These are phyloP conservation scores for Mungos mungo DNA, from an alignment of 2,113 vertebrate genomes.

Conservation along the genomic window DNA sequence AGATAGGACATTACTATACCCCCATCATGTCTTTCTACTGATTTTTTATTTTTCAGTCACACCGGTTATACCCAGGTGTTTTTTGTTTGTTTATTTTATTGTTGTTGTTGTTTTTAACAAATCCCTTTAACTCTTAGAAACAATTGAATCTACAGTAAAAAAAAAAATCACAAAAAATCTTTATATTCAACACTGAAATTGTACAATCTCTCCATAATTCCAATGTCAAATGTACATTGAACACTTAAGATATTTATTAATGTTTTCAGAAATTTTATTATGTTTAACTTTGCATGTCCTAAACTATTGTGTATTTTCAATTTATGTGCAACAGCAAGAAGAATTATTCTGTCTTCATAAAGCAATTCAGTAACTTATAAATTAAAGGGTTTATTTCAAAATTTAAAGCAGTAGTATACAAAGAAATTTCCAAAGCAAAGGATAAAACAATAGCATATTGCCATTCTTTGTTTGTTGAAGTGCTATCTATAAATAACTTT, in stretches of 20 bases:
- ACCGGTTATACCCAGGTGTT: not conserved
- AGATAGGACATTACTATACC: not conserved
- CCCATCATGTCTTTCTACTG: not conserved
- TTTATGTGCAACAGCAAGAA: not conserved
- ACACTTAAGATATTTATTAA: conserved; percentile 3
- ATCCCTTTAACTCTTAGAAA: conserved; percentile 22
- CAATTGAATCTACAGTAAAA: conserved; percentile 24
- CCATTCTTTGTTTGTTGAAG: not conserved
- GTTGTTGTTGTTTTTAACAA: not conserved
- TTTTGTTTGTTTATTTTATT: not conserved
- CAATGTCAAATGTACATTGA: not conserved
- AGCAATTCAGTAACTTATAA: conserved; percentile 15
- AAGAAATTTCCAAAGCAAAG: conserved; percentile 34
- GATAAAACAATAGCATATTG: not conserved
- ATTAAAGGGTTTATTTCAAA: not conserved
- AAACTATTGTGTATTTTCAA: conserved; percentile 26
- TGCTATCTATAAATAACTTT: not conserved
- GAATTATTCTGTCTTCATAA: conserved; percentile 34
- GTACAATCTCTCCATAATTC: not conserved
- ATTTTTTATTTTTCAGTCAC: conserved; percentile 40
- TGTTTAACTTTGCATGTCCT: conserved; percentile 10
- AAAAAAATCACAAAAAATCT: conserved; percentile 11
- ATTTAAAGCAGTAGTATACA: conserved; percentile 17
- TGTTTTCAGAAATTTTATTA: conserved; percentile 14
- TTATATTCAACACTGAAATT: not conserved